Conservation (phyloP, 1,140 invertebrate genomes). For the Diorhabda sublineata region DNA sequence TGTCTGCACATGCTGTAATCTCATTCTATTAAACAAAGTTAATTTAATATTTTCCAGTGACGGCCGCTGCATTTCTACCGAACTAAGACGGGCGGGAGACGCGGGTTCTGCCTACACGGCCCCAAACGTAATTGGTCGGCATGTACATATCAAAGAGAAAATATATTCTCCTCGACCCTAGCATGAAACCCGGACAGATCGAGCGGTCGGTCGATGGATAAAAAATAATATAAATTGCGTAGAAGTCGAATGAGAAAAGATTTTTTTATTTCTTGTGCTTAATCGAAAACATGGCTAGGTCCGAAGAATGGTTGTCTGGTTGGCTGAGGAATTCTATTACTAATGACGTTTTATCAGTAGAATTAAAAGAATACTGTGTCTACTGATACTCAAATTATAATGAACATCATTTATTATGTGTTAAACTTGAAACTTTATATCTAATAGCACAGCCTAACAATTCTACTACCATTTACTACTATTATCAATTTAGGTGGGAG, state of each 20-base stretch:
- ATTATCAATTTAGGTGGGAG: no score
- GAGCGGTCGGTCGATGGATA: conserved; percentile 10
- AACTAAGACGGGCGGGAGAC: conserved; percentile 3
- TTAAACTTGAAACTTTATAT: no score
- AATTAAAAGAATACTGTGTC: no score
- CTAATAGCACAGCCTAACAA: no score
- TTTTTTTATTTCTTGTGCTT: not conserved
- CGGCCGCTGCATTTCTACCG: conserved; percentile 16
- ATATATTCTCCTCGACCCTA: conserved; percentile 30
- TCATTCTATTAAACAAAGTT: conserved; percentile 32
- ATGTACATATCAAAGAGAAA: conserved; percentile 36
- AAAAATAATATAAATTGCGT: conserved; percentile 12
- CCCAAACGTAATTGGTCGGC: conserved; percentile 40
- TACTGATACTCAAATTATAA: no score
- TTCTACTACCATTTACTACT: no score
- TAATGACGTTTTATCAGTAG: not conserved
- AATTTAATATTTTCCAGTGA: conserved; percentile 37
- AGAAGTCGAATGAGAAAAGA: conserved; percentile 2
- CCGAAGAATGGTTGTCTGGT: not conserved
- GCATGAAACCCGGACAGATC: conserved; percentile 22
- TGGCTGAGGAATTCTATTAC: not conserved
- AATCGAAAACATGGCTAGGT: conserved; percentile 2
- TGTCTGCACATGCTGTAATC: conserved; percentile 11
- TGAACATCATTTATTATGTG: no score
- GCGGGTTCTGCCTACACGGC: conserved; percentile 36